Conservation (phyloP, 2,888 invertebrate species). For the Chrysomela aeneicollis region DNA sequence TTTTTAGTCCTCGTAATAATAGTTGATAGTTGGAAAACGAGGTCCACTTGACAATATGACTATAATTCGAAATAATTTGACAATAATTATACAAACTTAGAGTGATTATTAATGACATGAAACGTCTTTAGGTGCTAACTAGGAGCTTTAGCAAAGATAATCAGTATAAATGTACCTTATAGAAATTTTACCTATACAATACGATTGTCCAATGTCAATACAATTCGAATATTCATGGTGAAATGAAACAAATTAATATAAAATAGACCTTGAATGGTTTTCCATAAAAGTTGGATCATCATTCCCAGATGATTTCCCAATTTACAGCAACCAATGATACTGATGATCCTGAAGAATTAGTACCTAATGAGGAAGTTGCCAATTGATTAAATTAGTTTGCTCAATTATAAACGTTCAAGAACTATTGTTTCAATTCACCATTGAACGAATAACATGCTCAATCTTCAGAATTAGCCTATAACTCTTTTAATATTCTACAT, state of each 20-base stretch:
- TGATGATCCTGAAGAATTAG: too few species aligned
- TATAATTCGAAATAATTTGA: slow-evolving; percentile 31
- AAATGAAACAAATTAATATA: slow-evolving; percentile 13
- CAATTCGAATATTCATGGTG: slow-evolving; percentile 39
- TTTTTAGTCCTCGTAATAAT: not conserved
- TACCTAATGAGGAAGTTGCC: not conserved
- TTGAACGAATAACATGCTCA: slow-evolving; percentile 36
- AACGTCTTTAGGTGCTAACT: slow-evolving; percentile 52
- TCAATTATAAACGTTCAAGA: not conserved
- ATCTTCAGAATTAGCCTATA: slow-evolving; percentile 32
- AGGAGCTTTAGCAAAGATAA: slow-evolving; percentile 57
- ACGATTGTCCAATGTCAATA: slow-evolving; percentile 47
- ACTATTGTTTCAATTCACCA: slow-evolving; percentile 29
- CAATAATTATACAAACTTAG: slow-evolving; percentile 41
- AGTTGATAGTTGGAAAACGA: slow-evolving; percentile 28
- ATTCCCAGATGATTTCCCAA: not conserved
- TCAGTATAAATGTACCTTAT: slow-evolving; percentile 52
- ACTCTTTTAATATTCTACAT: slow-evolving; percentile 10
- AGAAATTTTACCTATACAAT: slow-evolving; percentile 40
- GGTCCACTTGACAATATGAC: slow-evolving; percentile 44
- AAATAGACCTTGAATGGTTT: too few species aligned
- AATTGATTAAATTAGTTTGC: not conserved
- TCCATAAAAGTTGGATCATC: not conserved
- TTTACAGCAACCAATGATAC: not conserved
- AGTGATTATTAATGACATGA: slow-evolving; percentile 37